phyloP scores from a whole-genome alignment of 2,888 invertebrate species.

The Hedya salicella region DNA sequence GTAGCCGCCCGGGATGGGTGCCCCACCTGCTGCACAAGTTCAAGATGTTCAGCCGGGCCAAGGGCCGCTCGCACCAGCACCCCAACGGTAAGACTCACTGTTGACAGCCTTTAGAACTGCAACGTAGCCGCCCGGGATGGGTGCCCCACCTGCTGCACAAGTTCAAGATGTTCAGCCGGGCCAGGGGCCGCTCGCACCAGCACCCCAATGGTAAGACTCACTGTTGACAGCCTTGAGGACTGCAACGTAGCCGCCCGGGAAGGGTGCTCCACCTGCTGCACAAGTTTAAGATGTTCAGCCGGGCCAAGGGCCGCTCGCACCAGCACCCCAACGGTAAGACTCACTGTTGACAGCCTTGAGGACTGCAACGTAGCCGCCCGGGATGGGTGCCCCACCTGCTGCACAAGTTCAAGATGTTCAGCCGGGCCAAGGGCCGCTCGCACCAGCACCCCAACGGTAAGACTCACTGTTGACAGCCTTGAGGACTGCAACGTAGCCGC shows the following conservation, averaged over 20 bases:
- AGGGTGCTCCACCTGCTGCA: slow-evolving; percentile 77
- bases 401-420: slow-evolving; percentile 80
- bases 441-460: slow-evolving; percentile 66
- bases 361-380: no score
- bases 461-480: no score
- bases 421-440: slow-evolving; percentile 74
- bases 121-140: no score
- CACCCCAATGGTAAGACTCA: slow-evolving; percentile 62
- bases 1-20: no score
- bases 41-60: slow-evolving; percentile 79
- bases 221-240: background rate
- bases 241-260: no score
- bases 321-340: slow-evolving; percentile 65
- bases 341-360: background rate
- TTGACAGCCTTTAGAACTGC: background rate
- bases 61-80: slow-evolving; percentile 70
- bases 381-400: no score
- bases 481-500: no score
- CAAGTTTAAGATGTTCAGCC: slow-evolving; percentile 78
- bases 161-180: slow-evolving; percentile 78
- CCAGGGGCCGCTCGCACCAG: slow-evolving; percentile 72
- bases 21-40: slow-evolving; percentile 78
- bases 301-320: slow-evolving; percentile 75
- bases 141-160: slow-evolving; percentile 77
- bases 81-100: slow-evolving; percentile 58